phyloP scores from a whole-genome alignment of 2,113 vertebrate species.

The Eurystomus gularis region DNA sequence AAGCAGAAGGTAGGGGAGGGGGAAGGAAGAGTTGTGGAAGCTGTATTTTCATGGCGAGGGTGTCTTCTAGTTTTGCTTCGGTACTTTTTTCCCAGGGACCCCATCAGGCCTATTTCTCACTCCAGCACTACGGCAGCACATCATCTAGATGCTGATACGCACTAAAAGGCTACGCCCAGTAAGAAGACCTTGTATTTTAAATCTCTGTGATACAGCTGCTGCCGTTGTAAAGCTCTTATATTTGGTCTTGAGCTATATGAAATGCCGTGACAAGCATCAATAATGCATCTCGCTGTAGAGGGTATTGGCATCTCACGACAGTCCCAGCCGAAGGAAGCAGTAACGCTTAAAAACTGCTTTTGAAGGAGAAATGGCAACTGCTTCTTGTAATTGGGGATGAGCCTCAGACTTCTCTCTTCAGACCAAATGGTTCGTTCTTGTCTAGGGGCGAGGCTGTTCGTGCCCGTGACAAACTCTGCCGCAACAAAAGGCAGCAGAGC shows the following conservation, averaged over 20 bases:
- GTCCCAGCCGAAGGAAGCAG: background rate
- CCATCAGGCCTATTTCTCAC: background rate
- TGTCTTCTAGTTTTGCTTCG: background rate
- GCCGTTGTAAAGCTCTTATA: background rate
- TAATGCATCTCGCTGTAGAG: background rate
- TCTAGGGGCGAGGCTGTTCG: background rate
- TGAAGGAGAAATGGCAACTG: background rate
- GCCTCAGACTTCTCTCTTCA: background rate
- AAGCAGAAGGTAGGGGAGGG: background rate
- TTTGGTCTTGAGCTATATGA: background rate
- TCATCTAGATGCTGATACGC: background rate
- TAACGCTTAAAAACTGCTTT: background rate
- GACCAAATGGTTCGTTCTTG: background rate
- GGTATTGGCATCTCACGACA: background rate
- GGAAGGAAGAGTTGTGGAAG: background rate
- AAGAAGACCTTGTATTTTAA: conserved; percentile 5
- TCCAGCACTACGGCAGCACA: background rate
- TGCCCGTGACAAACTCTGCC: background rate
- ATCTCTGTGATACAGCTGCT: background rate
- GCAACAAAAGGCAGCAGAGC: background rate
- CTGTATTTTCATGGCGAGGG: background rate
- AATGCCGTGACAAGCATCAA: conserved; percentile 8
- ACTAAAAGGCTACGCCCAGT: background rate
- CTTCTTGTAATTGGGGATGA: background rate
- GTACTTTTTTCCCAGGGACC: conserved; percentile 16